Conservation (phyloP, 2,797 vertebrate genomes). For the Acrossocheilus fasciatus region DNA sequence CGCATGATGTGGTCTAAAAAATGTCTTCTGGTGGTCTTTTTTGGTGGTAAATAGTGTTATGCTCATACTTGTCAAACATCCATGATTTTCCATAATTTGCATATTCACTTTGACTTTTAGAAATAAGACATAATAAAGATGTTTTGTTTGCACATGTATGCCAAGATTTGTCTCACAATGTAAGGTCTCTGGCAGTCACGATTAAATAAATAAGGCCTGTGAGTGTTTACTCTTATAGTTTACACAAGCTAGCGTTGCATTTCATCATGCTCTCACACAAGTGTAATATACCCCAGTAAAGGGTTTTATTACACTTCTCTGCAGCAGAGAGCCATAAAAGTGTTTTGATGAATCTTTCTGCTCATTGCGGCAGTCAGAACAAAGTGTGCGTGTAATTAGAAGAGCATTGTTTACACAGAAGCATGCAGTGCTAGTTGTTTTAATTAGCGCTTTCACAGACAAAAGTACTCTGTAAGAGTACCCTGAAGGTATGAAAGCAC, state of each 20-base stretch:
- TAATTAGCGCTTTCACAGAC: constrained; percentile 18
- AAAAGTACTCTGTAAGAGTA: neutral
- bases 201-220: neutral
- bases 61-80: neutral
- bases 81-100: neutral
- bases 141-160: neutral
- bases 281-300: neutral
- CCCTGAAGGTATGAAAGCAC: constrained; percentile 12
- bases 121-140: neutral
- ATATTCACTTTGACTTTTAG: neutral
- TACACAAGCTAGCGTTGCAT: neutral
- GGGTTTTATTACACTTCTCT: constrained; percentile 39
- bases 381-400: constrained; percentile 64
- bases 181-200: neutral
- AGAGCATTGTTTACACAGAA: constrained; percentile 27
- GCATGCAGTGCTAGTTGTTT: constrained; percentile 14
- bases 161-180: neutral
- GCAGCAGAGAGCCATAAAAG: constrained; percentile 56
- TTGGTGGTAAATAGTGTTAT: neutral
- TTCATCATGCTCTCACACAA: constrained; percentile 3
- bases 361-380: constrained; percentile 50
- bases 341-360: constrained; percentile 66
- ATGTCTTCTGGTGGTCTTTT: neutral
- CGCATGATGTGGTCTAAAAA: no score
- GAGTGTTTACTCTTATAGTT: constrained; percentile 3